These are phyloP conservation scores for Drosophila suzukii DNA, from an alignment of 1,140 invertebrate species.

Conservation along the genomic window DNA sequence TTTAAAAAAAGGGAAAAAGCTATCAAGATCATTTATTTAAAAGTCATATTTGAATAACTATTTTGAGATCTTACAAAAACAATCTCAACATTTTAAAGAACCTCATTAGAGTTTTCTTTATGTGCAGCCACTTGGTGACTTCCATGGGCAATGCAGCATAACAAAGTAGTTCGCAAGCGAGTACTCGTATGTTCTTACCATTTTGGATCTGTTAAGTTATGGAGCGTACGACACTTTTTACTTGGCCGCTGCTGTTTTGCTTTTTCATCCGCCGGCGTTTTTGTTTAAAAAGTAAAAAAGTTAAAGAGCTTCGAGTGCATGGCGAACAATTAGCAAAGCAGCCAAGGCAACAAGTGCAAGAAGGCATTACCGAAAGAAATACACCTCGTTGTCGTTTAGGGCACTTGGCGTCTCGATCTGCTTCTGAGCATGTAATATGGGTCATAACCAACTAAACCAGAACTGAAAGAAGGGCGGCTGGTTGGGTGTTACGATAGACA, in stretches of 20 bases:
- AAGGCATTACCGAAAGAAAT: slow-evolving; percentile 29
- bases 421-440: slow-evolving; percentile 61
- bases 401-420: slow-evolving; percentile 35
- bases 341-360: slow-evolving; percentile 30
- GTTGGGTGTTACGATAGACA: slow-evolving; percentile 4
- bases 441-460: slow-evolving; percentile 69
- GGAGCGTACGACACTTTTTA: slow-evolving; percentile 51
- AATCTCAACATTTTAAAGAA: too few species aligned
- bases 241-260: slow-evolving; percentile 6
- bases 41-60: too few species aligned
- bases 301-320: slow-evolving; percentile 27
- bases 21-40: too few species aligned
- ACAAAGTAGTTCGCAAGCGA: slow-evolving; percentile 24
- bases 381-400: slow-evolving; percentile 48
- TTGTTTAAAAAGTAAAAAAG: background rate
- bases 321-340: slow-evolving; percentile 62
- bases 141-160: slow-evolving; percentile 68
- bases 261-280: background rate
- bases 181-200: slow-evolving; percentile 18
- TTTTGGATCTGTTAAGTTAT: slow-evolving; percentile 55
- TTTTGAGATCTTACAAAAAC: too few species aligned
- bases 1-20: too few species aligned
- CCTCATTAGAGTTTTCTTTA: background rate
- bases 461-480: slow-evolving; percentile 37
- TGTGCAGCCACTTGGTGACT: slow-evolving; percentile 29